A percentile compares a stretch with the other conserved stretches of the same genome.
These are phyloP conservation scores for Oikopleura dioica DNA, from an alignment of 23 tunicate species.

Conservation along the genomic window DNA sequence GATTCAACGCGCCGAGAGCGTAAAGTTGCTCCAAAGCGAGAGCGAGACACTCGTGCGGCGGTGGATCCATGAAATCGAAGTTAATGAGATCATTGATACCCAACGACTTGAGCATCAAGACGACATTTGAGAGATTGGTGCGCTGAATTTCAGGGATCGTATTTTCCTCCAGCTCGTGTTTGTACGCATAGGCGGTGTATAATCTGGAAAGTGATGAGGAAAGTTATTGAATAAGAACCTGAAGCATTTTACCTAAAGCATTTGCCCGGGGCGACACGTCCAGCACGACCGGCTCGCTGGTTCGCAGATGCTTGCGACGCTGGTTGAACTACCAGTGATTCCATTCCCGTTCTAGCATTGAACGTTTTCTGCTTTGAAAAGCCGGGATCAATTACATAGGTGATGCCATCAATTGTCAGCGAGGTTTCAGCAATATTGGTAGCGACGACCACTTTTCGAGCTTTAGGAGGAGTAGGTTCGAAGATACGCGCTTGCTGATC, in stretches of 20 bases:
- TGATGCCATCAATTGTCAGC: constrained; percentile 77
- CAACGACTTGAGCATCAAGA: constrained; percentile 63
- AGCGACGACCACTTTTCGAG: constrained; percentile 73
- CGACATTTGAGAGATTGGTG: constrained; percentile 84
- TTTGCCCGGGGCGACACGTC: constrained; percentile 86
- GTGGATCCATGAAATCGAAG: constrained; percentile 96
- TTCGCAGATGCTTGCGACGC: constrained; percentile 74
- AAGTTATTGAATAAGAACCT: constrained; percentile 24
- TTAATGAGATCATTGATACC: constrained; percentile 84
- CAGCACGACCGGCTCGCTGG: constrained; percentile 88
- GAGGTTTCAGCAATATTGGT: constrained; percentile 94
- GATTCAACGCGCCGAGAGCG: constrained; percentile 85
- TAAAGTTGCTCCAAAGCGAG: constrained; percentile 78
- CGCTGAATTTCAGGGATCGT: constrained; percentile 77
- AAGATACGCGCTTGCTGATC: constrained; percentile 88
- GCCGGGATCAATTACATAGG: constrained; percentile 86
- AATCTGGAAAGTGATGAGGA: neutral
- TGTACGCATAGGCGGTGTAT: constrained; percentile 88
- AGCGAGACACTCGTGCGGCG: constrained; percentile 64
- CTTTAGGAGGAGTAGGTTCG: constrained; percentile 76
- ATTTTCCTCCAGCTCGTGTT: constrained; percentile 70
- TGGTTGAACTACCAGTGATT: constrained; percentile 75
- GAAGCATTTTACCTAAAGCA: constrained; percentile 82
- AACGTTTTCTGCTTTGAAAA: constrained; percentile 82
- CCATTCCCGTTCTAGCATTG: constrained; percentile 92